These are phyloP conservation scores for Galaxias olidus DNA, from an alignment of 2,797 vertebrate genomes.

Conservation along the genomic window DNA sequence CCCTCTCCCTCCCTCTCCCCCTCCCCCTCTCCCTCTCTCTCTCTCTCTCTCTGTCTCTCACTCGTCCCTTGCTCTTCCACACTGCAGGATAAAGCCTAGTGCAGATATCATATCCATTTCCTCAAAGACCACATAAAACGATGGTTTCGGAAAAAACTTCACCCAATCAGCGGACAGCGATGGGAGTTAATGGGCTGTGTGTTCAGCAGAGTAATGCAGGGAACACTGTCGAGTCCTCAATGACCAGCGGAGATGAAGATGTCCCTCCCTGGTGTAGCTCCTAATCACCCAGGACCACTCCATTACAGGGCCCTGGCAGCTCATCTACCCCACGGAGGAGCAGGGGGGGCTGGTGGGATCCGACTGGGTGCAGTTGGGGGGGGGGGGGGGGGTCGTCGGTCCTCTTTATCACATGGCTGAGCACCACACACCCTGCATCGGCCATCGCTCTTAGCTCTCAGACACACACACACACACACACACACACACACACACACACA, in stretches of 20 bases:
- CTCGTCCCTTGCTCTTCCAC: no score
- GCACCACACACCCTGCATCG: constrained; percentile 37
- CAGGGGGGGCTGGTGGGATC: no score
- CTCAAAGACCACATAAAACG: constrained; percentile 41
- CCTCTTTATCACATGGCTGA: constrained; percentile 71
- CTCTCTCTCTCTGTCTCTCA: not conserved
- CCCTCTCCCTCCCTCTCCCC: constrained; percentile 9
- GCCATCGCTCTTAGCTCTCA: not conserved
- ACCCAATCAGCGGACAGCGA: constrained; percentile 26
- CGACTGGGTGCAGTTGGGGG: no score
- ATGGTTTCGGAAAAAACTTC: constrained; percentile 24
- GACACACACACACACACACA: constrained; percentile 14
- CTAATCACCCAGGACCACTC: constrained; percentile 97
- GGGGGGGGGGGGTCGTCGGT: constrained; percentile 81
- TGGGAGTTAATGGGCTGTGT: constrained; percentile 17
- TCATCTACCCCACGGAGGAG: constrained; percentile 83
- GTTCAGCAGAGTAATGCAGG: not conserved
- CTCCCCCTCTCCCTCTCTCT: constrained; percentile 14
- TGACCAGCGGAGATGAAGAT: constrained; percentile 81
- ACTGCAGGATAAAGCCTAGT: constrained; percentile 31
- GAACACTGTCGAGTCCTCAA: constrained; percentile 26
- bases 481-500: constrained; percentile 44
- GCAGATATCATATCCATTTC: constrained; percentile 44
- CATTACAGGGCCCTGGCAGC: constrained; percentile 93
- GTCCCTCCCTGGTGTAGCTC: constrained; percentile 82